These are phyloP conservation scores for Pseudopipra pipra DNA, from an alignment of 2,113 vertebrate species.

Conservation along the genomic window DNA sequence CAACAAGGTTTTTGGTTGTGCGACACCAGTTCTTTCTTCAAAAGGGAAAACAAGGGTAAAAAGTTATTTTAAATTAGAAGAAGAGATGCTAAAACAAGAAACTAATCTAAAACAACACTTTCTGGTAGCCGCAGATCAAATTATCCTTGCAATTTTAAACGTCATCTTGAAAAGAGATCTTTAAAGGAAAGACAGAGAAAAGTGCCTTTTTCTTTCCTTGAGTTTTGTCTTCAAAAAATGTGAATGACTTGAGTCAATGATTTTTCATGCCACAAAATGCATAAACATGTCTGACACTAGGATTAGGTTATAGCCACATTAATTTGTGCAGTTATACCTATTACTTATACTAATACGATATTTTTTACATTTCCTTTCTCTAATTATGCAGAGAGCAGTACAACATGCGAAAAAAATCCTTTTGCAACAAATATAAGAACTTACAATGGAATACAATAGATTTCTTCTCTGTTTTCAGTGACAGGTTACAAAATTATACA, in stretches of 20 bases:
- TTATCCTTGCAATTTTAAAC: not conserved
- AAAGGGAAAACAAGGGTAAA: not conserved
- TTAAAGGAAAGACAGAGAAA: not conserved
- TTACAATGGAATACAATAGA: not conserved
- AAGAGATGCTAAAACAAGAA: not conserved
- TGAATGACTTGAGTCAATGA: not conserved
- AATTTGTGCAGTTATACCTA: not conserved
- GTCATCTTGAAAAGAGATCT: not conserved
- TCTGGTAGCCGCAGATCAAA: not conserved
- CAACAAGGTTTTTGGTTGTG: not conserved
- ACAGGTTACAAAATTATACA: not conserved
- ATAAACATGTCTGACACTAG: not conserved
- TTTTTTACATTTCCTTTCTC: not conserved
- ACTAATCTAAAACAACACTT: not conserved
- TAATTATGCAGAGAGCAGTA: not conserved
- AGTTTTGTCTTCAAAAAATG: not conserved
- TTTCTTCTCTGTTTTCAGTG: not conserved
- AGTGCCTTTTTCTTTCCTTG: not conserved
- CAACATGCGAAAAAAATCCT: not conserved
- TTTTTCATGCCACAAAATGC: not conserved
- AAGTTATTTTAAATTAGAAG: not conserved
- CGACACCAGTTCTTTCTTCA: not conserved
- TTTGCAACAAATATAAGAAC: not conserved
- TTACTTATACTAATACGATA: not conserved
- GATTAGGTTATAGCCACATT: not conserved